phyloP scores from a whole-genome alignment of 2,113 vertebrate genomes.

The Pristiophorus japonicus region DNA sequence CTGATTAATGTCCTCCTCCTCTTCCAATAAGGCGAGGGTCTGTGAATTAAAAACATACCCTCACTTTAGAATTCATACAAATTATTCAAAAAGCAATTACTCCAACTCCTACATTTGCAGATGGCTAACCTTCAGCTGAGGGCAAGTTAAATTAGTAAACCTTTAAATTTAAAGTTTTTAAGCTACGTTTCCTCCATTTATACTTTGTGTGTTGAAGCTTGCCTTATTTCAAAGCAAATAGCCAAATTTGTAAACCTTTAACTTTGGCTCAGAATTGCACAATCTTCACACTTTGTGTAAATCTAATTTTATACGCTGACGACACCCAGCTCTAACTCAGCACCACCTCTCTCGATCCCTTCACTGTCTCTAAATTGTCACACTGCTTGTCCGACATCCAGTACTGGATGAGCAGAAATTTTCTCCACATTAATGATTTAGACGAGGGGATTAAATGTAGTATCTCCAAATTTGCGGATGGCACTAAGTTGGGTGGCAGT shows the following conservation, averaged over 20 bases:
- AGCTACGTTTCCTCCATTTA: not conserved
- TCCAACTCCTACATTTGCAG: not conserved
- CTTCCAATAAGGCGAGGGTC: constrained; percentile 81
- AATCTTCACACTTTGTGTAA: too few relatives aligned
- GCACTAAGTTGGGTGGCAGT: too few relatives aligned
- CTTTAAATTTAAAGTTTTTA: not conserved
- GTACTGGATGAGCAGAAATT: too few relatives aligned
- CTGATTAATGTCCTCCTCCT: constrained; percentile 88
- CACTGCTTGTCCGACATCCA: too few relatives aligned
- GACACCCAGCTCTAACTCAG: too few relatives aligned
- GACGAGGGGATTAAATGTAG: too few relatives aligned
- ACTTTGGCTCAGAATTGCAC: not conserved
- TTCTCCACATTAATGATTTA: too few relatives aligned
- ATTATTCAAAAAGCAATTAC: constrained; percentile 6
- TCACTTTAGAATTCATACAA: not conserved
- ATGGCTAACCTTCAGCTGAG: not conserved
- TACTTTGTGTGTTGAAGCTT: not conserved
- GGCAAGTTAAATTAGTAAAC: not conserved
- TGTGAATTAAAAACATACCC: constrained; percentile 44
- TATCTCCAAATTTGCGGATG: too few relatives aligned
- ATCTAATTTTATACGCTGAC: not conserved
- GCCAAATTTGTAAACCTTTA: not conserved
- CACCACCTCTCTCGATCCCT: too few relatives aligned
- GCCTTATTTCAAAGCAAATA: not conserved
- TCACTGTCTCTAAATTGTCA: too few relatives aligned